phyloP scores from a whole-genome alignment of 1,140 invertebrate genomes.

The Euwallacea fornicatus region DNA sequence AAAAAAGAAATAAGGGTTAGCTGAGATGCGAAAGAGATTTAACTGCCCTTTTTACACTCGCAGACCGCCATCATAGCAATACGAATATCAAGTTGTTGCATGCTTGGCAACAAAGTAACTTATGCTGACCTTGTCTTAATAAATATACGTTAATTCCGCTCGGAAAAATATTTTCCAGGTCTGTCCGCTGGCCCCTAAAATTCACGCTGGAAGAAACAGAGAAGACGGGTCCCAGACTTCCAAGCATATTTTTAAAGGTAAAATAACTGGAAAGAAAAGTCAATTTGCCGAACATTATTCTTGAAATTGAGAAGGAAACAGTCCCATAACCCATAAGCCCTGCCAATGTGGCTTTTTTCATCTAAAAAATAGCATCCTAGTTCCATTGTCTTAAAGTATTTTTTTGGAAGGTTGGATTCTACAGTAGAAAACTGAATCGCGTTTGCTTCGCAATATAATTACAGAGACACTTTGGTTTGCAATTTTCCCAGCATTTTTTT shows the following conservation, averaged over 20 bases:
- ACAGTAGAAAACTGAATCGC: too few species aligned
- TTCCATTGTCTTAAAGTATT: neutral
- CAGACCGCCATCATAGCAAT: too few species aligned
- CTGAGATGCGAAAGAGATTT: too few species aligned
- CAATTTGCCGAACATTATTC: slow-evolving; percentile 28
- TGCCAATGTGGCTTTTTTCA: neutral
- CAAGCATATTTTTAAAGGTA: slow-evolving; percentile 27
- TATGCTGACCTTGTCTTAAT: neutral
- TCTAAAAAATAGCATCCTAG: neutral
- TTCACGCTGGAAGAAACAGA: slow-evolving; percentile 21
- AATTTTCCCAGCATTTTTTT: too few species aligned
- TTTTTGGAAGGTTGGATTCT: too few species aligned
- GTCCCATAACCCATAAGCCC: neutral
- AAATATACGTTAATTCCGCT: slow-evolving; percentile 21
- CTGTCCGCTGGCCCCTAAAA: slow-evolving; percentile 14
- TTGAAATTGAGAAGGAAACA: slow-evolving; percentile 31
- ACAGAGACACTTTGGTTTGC: too few species aligned
- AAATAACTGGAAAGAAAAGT: slow-evolving; percentile 31
- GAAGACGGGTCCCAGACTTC: slow-evolving; percentile 23
- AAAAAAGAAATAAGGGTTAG: too few species aligned
- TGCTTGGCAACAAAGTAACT: too few species aligned
- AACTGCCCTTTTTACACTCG: too few species aligned
- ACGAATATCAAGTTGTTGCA: too few species aligned
- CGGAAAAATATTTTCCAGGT: slow-evolving; percentile 18
- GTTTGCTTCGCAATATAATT: too few species aligned